Evolutionary conservation across 2,797 vertebrate genomes (phyloP), one percentile per base, ranked within the genome.

Genomic region (Alca torda): DNA sequence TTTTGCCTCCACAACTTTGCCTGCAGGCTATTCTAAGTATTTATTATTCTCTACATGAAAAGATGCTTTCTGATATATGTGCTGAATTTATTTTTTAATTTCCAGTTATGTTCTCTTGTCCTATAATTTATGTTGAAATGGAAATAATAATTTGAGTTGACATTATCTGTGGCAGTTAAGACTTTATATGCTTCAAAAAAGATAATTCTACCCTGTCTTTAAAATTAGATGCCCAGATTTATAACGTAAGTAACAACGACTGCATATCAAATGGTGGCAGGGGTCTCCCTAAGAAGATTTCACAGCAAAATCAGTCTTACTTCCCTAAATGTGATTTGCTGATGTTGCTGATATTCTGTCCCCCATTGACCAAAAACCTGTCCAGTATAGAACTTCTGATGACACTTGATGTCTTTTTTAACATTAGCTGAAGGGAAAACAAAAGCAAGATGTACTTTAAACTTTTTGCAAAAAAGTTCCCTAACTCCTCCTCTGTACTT

Each of bases 1-100:
- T 98, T 98, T 98, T 98, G 94, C 96, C 97, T 98, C 63, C 60
- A 95, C 90, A 97, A 91, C 61, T 98, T 98, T 97, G 96, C 96
- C 98, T 97, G 64, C 54, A 97, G 98, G 97, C 93, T 94, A 84
- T 96, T 97, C 94, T 75, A 84, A 91, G 76, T 77, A 95, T 96
- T 98, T 98, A 96, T 97, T 97, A 97, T 98, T 98, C 97, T 97
- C 79, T 93, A 82, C 95, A 96, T 97, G 96, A 97, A 98, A 98
- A 98, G 90, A 69, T 97, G 79, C 73, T 97, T 97, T 98, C 95
- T 98, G 96, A 98, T 98, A 97, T 93, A 97, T 96, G 82, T 94
- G 85, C 77, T 87, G 94, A 97, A 97, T 97, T 98, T 97, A 96
- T 95, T 97, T 97, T 98, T 98, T 96, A 92, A 97, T 97, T 98